Evolutionary conservation across 2,113 vertebrate genomes (phyloP).

Genomic region (Brachionichthys hirsutus): DNA sequence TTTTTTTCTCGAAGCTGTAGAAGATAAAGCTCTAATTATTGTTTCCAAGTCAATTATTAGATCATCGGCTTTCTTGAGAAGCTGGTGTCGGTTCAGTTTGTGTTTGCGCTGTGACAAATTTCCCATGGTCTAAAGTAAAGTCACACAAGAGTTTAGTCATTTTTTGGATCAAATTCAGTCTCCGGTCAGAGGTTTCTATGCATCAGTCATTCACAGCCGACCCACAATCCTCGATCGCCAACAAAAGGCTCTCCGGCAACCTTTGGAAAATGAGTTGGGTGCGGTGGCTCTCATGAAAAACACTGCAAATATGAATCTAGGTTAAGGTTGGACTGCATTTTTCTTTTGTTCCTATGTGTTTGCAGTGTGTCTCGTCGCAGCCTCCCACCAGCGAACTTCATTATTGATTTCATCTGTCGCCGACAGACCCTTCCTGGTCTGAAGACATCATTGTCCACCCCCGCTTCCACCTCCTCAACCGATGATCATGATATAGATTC

Average conservation of each 20-base stretch:
- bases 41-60: conserved; percentile 32
- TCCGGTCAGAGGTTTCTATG: conserved; percentile 34
- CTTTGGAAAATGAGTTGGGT: conserved; percentile 59
- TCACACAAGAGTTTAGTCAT: background rate
- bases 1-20: background rate
- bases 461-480: conserved; percentile 13
- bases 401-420: conserved; percentile 43
- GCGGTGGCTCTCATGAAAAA: conserved; percentile 23
- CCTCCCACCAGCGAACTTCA: conserved; percentile 22
- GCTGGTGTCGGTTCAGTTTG: background rate
- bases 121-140: background rate
- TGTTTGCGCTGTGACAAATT: conserved; percentile 17
- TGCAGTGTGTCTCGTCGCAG: conserved; percentile 18
- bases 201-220: conserved; percentile 27
- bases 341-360: conserved; percentile 43
- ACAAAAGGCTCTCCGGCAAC: conserved; percentile 53
- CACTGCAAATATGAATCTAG: conserved; percentile 58
- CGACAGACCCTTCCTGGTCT: conserved; percentile 35
- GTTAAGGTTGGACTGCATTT: conserved; percentile 27
- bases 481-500: conserved; percentile 26
- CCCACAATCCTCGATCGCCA: conserved; percentile 7
- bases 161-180: conserved; percentile 11
- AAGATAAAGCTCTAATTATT: conserved; percentile 33
- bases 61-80: conserved; percentile 17
- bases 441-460: conserved; percentile 9